Evolutionary conservation across 2,113 vertebrate species (phyloP), one percentile per base, ranked within the genome.

Genomic region (Lophochroa leadbeateri): DNA sequence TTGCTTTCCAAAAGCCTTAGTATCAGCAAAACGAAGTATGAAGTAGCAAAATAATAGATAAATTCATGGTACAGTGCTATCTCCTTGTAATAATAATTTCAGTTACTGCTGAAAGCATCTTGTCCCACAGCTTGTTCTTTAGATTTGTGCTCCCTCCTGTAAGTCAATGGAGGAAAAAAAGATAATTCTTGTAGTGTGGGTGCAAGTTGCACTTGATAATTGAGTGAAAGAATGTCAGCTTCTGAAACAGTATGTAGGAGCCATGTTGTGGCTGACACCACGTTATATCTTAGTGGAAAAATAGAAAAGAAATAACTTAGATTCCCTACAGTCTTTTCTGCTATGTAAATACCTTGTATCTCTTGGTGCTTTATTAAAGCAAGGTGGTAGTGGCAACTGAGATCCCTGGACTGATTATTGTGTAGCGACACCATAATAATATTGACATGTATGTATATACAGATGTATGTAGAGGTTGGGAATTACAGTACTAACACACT

Each of bases 401-500:
- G 24, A 8, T 80, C 20, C 20, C 44, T 25, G 13, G 49, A 41
- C 11, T 44, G n/a, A 3, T 37, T 6, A 33, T 19, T 46, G 15
- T 49, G 11, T 31, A 43, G 77, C 53, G 60, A 25, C 17, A 11
- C 11, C 12, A 1, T 28, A 39, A 6, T 19, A 21, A 7, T 24
- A 16, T 49, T 52, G 65, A 15, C 24, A 17, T 1, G 7, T 28
- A 3, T 28, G 16, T 8, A 7, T 27, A 9, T 19, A 9, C 61
- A 13, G 6, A 7, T 1, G 2, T 20, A 3, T 7, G 6, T 0
- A 60, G 82, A 55, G 43, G 47, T 23, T 1, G 2, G 47, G 44
- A 91, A 5, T 28, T 41, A 2, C 49, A 65, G 39, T 28, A 12
- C 21, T 13, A 24, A 41, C 39, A 44, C 9, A 3, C 13, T 35